Conservation (phyloP, 2,888 invertebrate genomes). For the Biston stratarius region DNA sequence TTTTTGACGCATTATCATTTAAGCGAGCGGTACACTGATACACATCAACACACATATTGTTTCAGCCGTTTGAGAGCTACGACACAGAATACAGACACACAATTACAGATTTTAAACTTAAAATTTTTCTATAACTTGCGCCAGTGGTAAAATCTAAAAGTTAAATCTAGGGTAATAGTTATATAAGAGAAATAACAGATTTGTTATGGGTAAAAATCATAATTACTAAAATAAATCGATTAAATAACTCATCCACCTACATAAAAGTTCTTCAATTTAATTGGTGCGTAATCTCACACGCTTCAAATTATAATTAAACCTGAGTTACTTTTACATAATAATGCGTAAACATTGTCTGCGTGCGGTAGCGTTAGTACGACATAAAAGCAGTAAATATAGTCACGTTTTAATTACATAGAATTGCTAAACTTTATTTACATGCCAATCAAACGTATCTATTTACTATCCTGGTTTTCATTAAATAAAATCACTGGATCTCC, state of each 20-base stretch:
- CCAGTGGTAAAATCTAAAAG: neutral
- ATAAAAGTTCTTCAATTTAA: constrained; percentile 24
- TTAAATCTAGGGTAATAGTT: neutral
- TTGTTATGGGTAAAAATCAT: constrained; percentile 7
- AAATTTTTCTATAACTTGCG: no score
- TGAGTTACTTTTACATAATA: constrained; percentile 24
- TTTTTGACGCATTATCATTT: no score
- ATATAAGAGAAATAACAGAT: no score
- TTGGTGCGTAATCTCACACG: constrained; percentile 30
- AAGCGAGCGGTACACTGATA: no score
- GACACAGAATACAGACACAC: no score
- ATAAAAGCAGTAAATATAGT: constrained; percentile 12
- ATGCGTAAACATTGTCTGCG: constrained; percentile 26
- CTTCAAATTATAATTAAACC: constrained; percentile 26
- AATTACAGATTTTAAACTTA: no score
- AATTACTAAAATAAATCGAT: constrained; percentile 14
- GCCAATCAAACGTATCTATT: no score
- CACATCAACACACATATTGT: no score
- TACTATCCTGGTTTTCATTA: no score
- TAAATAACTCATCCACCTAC: constrained; percentile 20
- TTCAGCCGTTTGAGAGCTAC: no score
- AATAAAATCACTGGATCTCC: no score
- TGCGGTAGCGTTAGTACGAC: neutral
- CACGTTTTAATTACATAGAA: neutral
- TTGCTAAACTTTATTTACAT: no score